Conservation (phyloP, 1,140 invertebrate genomes). For the Propsilocerus akamusi region DNA sequence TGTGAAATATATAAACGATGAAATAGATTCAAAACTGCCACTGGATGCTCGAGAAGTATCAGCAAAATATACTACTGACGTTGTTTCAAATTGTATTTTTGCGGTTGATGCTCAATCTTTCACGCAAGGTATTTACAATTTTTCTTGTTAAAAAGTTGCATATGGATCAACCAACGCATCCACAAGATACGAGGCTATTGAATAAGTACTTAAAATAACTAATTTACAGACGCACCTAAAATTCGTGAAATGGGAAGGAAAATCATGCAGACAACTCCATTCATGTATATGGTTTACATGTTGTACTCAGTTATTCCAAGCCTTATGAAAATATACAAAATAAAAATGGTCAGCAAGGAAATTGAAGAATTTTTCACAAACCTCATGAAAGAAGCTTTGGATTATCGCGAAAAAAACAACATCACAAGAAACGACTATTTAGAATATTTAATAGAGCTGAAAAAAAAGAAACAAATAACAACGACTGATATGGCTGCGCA, state of each 20-base stretch:
- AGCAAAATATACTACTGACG: conserved; percentile 26
- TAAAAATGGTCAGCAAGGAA: conserved; percentile 14
- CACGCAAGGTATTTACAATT: no score
- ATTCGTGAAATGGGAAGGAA: conserved; percentile 13
- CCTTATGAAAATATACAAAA: conserved; percentile 11
- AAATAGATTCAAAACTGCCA: neutral
- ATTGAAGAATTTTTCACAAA: conserved; percentile 18
- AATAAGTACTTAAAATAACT: no score
- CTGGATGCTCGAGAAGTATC: conserved; percentile 7
- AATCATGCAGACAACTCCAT: conserved; percentile 13
- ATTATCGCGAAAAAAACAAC: conserved; percentile 11
- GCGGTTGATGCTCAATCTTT: conserved; percentile 24
- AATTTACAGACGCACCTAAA: conserved; percentile 10
- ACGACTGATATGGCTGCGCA: conserved; percentile 10
- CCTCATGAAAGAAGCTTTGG: conserved; percentile 15
- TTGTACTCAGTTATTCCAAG: conserved; percentile 13
- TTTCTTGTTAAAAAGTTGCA: no score
- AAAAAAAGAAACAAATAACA: conserved; percentile 14
- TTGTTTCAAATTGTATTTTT: conserved; percentile 27
- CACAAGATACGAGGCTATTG: no score
- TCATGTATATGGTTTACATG: conserved; percentile 11
- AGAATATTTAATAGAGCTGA: conserved; percentile 20
- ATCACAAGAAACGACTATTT: conserved; percentile 18
- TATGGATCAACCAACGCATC: no score
- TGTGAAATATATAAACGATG: neutral